Evolutionary conservation across 2,797 vertebrate genomes (phyloP).

Genomic region (Artibeus lituratus): DNA sequence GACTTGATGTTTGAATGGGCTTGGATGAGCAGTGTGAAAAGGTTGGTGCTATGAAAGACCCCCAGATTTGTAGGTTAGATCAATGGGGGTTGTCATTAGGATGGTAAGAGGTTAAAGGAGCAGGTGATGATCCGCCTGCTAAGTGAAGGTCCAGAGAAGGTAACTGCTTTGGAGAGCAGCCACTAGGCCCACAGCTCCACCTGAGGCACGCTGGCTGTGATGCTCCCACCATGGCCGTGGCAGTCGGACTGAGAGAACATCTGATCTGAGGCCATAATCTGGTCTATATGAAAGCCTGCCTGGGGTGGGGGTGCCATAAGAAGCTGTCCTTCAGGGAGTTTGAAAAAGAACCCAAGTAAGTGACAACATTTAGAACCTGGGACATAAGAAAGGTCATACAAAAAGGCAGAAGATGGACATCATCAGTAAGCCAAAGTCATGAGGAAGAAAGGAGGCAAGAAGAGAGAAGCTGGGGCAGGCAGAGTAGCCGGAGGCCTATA

Average conservation of each 20-base stretch:
- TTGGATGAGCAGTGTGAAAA: not conserved
- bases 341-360: not conserved
- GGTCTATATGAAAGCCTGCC: not conserved
- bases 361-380: not conserved
- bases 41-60: not conserved
- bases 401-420: not conserved
- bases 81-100: not conserved
- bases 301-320: not conserved
- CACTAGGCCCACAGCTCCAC: not conserved
- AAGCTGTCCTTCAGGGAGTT: not conserved
- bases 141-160: not conserved
- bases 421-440: not conserved
- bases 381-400: not conserved
- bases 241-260: rapidly evolving
- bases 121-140: not conserved
- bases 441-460: not conserved
- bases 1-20: not conserved
- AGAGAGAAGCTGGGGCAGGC: not conserved
- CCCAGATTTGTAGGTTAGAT: not conserved
- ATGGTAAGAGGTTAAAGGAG: not conserved
- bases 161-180: not conserved
- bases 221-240: too few relatives aligned
- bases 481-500: rapidly evolving
- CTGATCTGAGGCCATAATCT: too few relatives aligned
- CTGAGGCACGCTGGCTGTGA: not conserved